These are phyloP conservation scores for Hydrolagus colliei DNA, from an alignment of 2,797 vertebrate genomes.

Conservation along the genomic window DNA sequence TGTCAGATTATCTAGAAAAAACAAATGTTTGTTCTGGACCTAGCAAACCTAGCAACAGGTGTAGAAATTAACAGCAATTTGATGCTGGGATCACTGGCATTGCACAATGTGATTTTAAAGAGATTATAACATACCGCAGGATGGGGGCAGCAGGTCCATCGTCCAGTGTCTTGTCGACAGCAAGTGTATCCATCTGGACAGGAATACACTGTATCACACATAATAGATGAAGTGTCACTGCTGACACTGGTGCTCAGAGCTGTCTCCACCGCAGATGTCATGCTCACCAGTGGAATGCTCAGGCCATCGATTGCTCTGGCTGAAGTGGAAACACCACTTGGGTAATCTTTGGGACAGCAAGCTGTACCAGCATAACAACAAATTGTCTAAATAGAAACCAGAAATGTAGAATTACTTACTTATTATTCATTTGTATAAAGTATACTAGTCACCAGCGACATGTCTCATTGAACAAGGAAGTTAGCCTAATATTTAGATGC, in stretches of 20 bases:
- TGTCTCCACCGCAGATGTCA: slow-evolving; percentile 22
- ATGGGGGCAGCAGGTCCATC: slow-evolving; percentile 59
- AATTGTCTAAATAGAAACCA: slow-evolving; percentile 41
- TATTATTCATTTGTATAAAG: too few relatives aligned
- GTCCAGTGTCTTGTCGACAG: slow-evolving; percentile 44
- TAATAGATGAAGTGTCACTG: slow-evolving; percentile 39
- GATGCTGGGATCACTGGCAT: too few relatives aligned
- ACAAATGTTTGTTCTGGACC: too few relatives aligned
- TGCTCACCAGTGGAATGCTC: slow-evolving; percentile 39
- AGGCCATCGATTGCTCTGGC: slow-evolving; percentile 42
- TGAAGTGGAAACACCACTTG: slow-evolving; percentile 47
- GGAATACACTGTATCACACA: slow-evolving; percentile 49
- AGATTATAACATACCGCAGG: slow-evolving; percentile 45
- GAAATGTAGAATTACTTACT: background rate
- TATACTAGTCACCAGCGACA: too few relatives aligned
- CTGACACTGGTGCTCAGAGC: background rate
- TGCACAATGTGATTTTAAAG: too few relatives aligned
- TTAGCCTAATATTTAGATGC: too few relatives aligned
- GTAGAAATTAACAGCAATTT: too few relatives aligned
- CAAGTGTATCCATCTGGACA: slow-evolving; percentile 46
- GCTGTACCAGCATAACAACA: slow-evolving; percentile 53
- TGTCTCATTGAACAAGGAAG: too few relatives aligned
- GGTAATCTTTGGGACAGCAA: slow-evolving; percentile 51
- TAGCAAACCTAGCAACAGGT: too few relatives aligned
- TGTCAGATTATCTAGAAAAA: too few relatives aligned